Evolutionary conservation across 2,797 vertebrate species (phyloP), one percentile per base, ranked within the genome.

Genomic region (Scyliorhinus canicula): DNA sequence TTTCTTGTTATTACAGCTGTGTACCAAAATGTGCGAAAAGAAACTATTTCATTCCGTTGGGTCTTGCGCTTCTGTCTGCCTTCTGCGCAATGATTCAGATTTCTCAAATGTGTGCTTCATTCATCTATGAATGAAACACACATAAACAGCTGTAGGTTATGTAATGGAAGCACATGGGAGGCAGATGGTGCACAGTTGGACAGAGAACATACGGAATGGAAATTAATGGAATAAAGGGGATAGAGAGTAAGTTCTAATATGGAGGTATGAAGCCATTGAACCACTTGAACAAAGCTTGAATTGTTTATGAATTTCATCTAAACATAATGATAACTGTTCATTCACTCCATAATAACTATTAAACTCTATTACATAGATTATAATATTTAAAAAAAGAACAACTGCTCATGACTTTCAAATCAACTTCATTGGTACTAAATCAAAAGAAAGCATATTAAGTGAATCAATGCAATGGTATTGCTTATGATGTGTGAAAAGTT

Each of bases 111-210:
- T 93, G 28, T 50, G 47, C 12, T 44, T 91, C n/a, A 91, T 65
- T 65, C 93, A 50, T 71, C 47, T 94, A 55, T 52, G 67, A 94
- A 55, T 50, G 47, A 74, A 94, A 74, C 31, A n/a, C 44, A 67
- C 47, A 47, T 16, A 94, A 94, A 35, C 67, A 94, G 93, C 47
- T 94, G 93, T 69, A 74, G 93, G 35, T 94, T 94, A 35, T 55
- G 55, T 94, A n/a, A 69, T 35, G 47, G 69, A 74, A 35, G 19
- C 67, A 74, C 47, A 31, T 94, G 67, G 47, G 47, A 74, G 2
- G 24, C 91, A 93, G 91, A 69, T 67, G 65, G 44, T 67, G 44
- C 28, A 44, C 63, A 50, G 26, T 93, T 5, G 47, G 28, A 31
- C 47, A 71, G 8, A 35, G 93, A 71, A 28, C 44, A 9, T 35